Evolutionary conservation across 2,797 vertebrate species (phyloP).

Genomic region (Simalia tracyae): DNA sequence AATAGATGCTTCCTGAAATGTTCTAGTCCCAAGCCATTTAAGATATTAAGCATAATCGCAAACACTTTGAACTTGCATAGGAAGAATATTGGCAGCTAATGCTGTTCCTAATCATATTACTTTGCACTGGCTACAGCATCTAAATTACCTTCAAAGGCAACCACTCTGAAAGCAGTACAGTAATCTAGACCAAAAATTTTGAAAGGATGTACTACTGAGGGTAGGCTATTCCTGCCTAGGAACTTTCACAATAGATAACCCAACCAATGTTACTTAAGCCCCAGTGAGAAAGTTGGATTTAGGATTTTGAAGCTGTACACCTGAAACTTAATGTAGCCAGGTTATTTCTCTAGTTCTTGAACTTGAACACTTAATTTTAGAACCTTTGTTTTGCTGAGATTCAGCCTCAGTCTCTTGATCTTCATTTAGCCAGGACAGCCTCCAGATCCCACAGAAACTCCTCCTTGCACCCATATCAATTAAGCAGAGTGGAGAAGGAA

Average conservation of each 20-base stretch:
- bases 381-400: not conserved
- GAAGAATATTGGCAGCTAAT: not conserved
- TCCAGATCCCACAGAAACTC: not conserved
- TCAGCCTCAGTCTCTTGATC: not conserved
- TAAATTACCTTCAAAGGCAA: not conserved
- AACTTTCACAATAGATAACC: too few relatives aligned
- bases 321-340: not conserved
- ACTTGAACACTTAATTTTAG: not conserved
- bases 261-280: too few relatives aligned
- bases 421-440: not conserved
- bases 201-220: not conserved
- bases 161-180: not conserved
- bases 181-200: not conserved
- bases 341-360: not conserved
- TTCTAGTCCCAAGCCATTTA: not conserved
- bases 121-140: not conserved
- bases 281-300: not conserved
- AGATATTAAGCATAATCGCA: not conserved
- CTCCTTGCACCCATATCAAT: not conserved
- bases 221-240: too few relatives aligned
- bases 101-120: not conserved
- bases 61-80: not conserved
- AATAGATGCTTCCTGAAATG: not conserved
- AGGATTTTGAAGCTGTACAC: not conserved
- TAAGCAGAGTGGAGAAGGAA: not conserved